Evolutionary conservation across 2,113 vertebrate species (phyloP), one percentile per base, ranked within the genome.

Genomic region (Clarias gariepinus): DNA sequence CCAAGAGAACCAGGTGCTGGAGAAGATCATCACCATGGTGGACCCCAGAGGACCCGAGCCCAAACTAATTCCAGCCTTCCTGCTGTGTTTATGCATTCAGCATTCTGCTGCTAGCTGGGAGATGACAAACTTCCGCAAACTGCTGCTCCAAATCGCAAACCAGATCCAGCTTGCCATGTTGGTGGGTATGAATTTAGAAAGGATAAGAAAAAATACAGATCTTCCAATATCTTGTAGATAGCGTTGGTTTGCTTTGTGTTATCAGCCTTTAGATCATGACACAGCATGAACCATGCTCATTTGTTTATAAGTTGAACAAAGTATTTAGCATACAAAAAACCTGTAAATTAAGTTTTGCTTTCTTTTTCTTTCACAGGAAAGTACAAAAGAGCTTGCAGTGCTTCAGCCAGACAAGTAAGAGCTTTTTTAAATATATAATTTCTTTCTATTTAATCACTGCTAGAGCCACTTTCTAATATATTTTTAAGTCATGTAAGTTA

Each of bases 351-450:
- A 66, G 13, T 4, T 82, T 21, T 69, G 16, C 7, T 66, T 55
- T 66, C 71, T 8, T 87, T 85, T 85, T 28, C 0, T 13, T 23
- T 89, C 57, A 89, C 85, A 96, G 95, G 95, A 95, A 86, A 95
- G 94, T 90, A 95, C 95, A 81, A 95, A 96, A 87, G 92, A 94
- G 47, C 94, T 96, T 0, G 94, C 95, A 33, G 91, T 91, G 0
- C 90, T 93, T 55, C 94, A 96, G 84, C 89, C 94, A 83, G 95
- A 95, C 88, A 91, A 18, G 95, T 96, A 90, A 95, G 95, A 92
- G 74, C 53, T 33, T 55, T 81, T 86, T 55, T 36, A 23, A 47
- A 41, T 3, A 41, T 41, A 41, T 41, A 41, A 58, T 85, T 76
- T 28, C 5, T 81, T 55, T 36, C 47, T 30, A 89, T 82, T 91